Conservation (phyloP, 2,113 vertebrate genomes). For the Catharus minimus region DNA sequence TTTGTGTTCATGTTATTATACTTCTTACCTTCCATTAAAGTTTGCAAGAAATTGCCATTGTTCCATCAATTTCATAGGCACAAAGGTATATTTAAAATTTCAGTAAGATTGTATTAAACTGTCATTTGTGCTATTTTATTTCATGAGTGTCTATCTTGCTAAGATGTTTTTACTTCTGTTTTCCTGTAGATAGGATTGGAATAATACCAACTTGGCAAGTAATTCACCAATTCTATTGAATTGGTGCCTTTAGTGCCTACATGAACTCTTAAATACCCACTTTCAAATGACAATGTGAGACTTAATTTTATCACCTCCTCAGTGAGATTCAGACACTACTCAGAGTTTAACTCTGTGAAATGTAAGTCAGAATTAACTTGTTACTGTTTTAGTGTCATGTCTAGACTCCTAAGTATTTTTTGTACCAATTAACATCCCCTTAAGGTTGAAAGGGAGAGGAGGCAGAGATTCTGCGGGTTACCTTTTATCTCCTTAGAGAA, state of each 20-base stretch:
- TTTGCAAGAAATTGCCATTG: background rate
- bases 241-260: background rate
- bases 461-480: background rate
- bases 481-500: background rate
- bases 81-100: background rate
- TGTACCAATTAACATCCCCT: background rate
- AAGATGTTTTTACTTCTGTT: background rate
- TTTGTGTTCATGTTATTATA: background rate
- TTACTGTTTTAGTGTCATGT: background rate
- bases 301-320: background rate
- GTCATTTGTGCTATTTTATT: background rate
- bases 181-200: background rate
- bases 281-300: background rate
- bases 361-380: background rate
- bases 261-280: background rate
- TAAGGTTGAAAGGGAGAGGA: slow-evolving; percentile 23
- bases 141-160: background rate
- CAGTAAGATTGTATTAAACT: background rate
- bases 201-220: background rate
- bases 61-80: background rate
- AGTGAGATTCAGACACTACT: background rate
- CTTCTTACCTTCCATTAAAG: background rate
- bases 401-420: background rate
- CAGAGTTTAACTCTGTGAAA: background rate
- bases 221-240: background rate